Evolutionary conservation across 2,888 invertebrate genomes (phyloP).

Genomic region (Epinotia bilunana): DNA sequence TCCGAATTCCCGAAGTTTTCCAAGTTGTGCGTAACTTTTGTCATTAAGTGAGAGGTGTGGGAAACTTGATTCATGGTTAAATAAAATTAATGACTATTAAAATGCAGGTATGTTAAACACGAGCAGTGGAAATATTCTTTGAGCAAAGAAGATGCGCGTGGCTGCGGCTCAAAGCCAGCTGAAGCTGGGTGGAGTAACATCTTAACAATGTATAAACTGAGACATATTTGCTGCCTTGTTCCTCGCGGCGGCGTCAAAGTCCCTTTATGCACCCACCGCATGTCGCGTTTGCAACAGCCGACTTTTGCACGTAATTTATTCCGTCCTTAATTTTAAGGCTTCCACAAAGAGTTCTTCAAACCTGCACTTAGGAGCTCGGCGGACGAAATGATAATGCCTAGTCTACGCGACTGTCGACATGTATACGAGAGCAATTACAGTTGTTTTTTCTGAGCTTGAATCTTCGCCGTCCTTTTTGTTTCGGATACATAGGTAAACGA

Average conservation of each 20-base stretch:
- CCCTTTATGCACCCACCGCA: conserved; percentile 13
- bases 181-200: background rate
- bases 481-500: too few relatives aligned
- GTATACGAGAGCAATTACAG: background rate
- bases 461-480: too few relatives aligned
- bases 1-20: conserved; percentile 34
- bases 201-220: background rate
- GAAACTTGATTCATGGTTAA: conserved; percentile 23
- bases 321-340: conserved; percentile 25
- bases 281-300: conserved; percentile 9
- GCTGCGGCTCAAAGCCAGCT: conserved; percentile 14
- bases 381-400: background rate
- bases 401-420: background rate
- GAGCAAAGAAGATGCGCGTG: conserved; percentile 3
- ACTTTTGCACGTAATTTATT: conserved; percentile 32
- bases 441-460: background rate
- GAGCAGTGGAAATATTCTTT: conserved; percentile 12
- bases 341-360: background rate
- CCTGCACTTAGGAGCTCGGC: background rate
- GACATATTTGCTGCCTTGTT: background rate
- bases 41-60: conserved; percentile 26
- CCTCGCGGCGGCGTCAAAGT: background rate
- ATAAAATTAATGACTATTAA: conserved; percentile 18
- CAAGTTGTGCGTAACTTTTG: conserved; percentile 29
- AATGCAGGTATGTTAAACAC: conserved; percentile 15